Evolutionary conservation across 2,888 invertebrate species (phyloP).

Genomic region (Polymixis flavicincta): DNA sequence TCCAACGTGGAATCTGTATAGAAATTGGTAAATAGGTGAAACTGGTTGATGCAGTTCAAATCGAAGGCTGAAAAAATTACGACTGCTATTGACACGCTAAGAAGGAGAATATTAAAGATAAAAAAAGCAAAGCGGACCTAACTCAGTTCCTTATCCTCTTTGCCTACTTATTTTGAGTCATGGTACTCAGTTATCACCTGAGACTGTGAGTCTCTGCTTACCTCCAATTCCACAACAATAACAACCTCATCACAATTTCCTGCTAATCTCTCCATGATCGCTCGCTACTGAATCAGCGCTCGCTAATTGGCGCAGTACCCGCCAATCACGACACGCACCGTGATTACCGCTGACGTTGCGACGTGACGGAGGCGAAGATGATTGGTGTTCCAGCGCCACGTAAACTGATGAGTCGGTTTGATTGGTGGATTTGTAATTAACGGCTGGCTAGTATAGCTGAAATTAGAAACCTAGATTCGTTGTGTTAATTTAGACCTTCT

Average conservation of each 20-base stretch:
- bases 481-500: background rate
- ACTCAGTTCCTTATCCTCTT: background rate
- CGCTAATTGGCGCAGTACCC: slow-evolving; percentile 50
- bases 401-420: slow-evolving; percentile 42
- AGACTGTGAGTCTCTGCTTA: background rate
- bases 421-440: slow-evolving; percentile 39
- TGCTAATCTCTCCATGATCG: slow-evolving; percentile 31
- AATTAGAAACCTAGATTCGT: background rate
- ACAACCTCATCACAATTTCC: slow-evolving; percentile 15
- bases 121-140: background rate
- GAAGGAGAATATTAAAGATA: background rate
- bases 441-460: background rate
- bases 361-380: slow-evolving; percentile 38
- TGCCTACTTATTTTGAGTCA: background rate
- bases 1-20: background rate
- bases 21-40: background rate
- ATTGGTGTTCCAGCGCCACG: slow-evolving; percentile 31
- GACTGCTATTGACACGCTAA: background rate
- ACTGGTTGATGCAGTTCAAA: background rate
- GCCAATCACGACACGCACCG: slow-evolving; percentile 53
- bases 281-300: slow-evolving; percentile 42
- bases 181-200: background rate
- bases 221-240: background rate
- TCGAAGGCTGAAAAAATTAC: background rate
- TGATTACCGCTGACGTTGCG: slow-evolving; percentile 57